Evolutionary conservation across 2,888 invertebrate species (phyloP), one percentile per base, ranked within the genome.

Genomic region (Drosophila rubida): DNA sequence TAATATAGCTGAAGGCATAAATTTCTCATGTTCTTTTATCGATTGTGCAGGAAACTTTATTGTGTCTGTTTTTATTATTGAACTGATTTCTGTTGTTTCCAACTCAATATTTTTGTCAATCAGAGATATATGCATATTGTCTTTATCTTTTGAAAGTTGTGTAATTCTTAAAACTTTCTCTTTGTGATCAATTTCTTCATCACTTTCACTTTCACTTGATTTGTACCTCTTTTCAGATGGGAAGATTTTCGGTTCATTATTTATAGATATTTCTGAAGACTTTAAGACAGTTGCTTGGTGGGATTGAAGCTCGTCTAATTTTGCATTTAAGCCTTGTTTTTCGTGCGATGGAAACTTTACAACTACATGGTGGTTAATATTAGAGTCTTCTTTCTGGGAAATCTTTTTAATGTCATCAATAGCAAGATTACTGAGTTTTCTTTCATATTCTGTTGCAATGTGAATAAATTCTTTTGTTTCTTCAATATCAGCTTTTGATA

Each of bases 141-240:
- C 44, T 30, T 25, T 69, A 55, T 6, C 8, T 25, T 16, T n/a
- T 41, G 6, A 65, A 5, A 79, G 45, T 5, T 45, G 23, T n/a
- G 55, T 48, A 0, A 81, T 19, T 54, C 41, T 64, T 5, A 59
- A 16, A 7, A 63, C 13, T n/a, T 58, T 60, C 42, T 11, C 13
- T 0, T 5, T 9, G 6, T 46, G 45, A 1, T 75, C 69, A 9
- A 79, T 42, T 30, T 81, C 88, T 13, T 81, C 81, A 8, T 81
- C 88, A 45, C 88, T 85, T 3, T 82, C 80, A 30, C 83, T 78
- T 6, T 85, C 80, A 7, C 19, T 35, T 11, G 35, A 9, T 37
- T 2, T 2, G 42, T 51, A 19, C 4, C 23, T 39, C 0, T 1
- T 25, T 0, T 85, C 66, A 9, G 61, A 59, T 16, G 81, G 81